Conservation (phyloP, 2,113 vertebrate genomes). For the Burhinus bistriatus region DNA sequence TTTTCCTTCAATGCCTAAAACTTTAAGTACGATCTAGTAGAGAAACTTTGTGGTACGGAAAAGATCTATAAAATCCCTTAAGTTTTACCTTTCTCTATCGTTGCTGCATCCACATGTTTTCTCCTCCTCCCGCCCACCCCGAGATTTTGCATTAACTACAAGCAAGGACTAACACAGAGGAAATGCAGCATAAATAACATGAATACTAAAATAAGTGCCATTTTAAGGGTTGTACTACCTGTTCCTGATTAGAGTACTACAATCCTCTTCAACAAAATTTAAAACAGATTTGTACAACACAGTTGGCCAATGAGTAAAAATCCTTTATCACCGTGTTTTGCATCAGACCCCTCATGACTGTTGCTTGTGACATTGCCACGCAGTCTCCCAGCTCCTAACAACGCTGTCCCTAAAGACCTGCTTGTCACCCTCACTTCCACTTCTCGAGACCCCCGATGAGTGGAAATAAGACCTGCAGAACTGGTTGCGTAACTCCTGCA, state of each 20-base stretch:
- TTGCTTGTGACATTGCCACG: neutral
- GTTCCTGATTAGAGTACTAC: neutral
- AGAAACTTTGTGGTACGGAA: neutral
- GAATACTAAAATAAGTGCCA: neutral
- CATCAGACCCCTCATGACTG: neutral
- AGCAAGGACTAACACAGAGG: neutral
- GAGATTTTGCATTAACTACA: neutral
- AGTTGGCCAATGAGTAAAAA: neutral
- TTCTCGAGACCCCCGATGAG: neutral
- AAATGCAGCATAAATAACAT: neutral
- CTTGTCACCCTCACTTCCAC: neutral
- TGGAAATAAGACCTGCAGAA: neutral
- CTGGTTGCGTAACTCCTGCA: rapidly evolving
- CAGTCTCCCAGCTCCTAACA: neutral
- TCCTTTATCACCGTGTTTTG: neutral
- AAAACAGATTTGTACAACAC: neutral
- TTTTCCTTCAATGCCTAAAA: neutral
- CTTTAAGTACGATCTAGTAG: neutral
- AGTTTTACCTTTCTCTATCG: neutral
- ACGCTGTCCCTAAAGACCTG: rapidly evolving
- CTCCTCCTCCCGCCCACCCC: neutral
- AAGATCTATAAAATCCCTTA: neutral
- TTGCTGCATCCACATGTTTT: rapidly evolving
- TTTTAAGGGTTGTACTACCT: neutral
- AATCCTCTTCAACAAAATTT: neutral